Evolutionary conservation across 2,113 vertebrate genomes (phyloP).

Genomic region (Sapajus apella): DNA sequence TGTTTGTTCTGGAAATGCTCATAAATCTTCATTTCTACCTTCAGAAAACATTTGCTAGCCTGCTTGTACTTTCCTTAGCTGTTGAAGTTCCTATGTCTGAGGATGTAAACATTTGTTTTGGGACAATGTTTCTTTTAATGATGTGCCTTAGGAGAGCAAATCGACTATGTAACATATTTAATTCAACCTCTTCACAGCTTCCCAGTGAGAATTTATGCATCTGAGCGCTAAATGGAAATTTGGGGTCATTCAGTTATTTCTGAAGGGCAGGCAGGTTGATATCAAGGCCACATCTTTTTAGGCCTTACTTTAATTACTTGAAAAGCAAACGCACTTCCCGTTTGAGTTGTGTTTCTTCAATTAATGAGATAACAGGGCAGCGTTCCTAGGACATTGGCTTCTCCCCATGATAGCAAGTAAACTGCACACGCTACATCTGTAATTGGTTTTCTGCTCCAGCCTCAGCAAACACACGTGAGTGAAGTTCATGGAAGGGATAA

Average conservation of each 20-base stretch:
- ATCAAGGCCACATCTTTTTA: conserved; percentile 47
- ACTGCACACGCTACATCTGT: conserved; percentile 35
- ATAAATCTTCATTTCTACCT: neutral
- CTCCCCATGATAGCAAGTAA: conserved; percentile 54
- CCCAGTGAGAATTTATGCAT: conserved; percentile 14
- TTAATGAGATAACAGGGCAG: conserved; percentile 70
- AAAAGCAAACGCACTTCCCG: conserved; percentile 64
- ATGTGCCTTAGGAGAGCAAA: neutral
- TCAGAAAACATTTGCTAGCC: neutral
- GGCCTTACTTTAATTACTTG: conserved; percentile 64
- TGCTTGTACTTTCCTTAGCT: neutral
- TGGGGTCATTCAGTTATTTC: conserved; percentile 43
- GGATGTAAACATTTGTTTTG: neutral
- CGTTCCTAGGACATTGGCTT: conserved; percentile 55
- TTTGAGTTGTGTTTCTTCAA: conserved; percentile 70
- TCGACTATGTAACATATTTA: neutral
- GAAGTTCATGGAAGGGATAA: conserved; percentile 51
- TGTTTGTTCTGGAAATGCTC: neutral
- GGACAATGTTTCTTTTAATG: conserved; percentile 31
- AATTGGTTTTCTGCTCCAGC: conserved; percentile 70
- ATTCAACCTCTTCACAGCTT: neutral
- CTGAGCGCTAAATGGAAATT: neutral
- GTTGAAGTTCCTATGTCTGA: neutral
- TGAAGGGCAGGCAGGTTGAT: conserved; percentile 16
- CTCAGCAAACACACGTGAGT: neutral